These are phyloP conservation scores for Calyptommatus sinebrachiatus DNA, from an alignment of 2,113 vertebrate genomes.

Conservation along the genomic window DNA sequence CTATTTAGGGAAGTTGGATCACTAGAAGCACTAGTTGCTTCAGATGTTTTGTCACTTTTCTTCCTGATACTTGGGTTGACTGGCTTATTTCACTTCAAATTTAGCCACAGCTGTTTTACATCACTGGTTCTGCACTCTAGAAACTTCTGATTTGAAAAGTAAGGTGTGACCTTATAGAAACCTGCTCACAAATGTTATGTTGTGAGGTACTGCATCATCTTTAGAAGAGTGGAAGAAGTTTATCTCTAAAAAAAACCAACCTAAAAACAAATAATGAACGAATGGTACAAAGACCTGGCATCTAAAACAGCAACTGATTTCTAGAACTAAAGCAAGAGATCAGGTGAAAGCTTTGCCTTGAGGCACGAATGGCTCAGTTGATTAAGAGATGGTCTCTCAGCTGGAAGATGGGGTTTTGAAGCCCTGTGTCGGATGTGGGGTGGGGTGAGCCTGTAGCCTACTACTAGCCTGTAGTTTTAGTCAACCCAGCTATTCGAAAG, in stretches of 20 bases:
- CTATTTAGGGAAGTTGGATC: background rate
- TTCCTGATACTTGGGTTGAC: background rate
- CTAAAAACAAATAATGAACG: background rate
- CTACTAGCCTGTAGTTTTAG: too few relatives aligned
- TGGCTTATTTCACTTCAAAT: background rate
- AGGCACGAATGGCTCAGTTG: too few relatives aligned
- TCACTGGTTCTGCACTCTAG: background rate
- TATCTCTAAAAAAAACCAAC: background rate
- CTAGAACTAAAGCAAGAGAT: background rate
- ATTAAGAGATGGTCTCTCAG: too few relatives aligned
- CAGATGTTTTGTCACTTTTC: background rate
- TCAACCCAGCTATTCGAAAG: too few relatives aligned
- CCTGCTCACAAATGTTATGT: background rate
- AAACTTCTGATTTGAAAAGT: background rate
- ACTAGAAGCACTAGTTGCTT: background rate
- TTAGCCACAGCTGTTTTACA: background rate
- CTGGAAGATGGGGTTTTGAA: too few relatives aligned
- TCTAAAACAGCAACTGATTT: background rate
- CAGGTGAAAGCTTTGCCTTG: too few relatives aligned
- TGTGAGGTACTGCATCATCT: too few relatives aligned
- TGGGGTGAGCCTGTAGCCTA: too few relatives aligned
- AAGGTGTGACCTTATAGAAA: background rate
- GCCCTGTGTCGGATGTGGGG: too few relatives aligned
- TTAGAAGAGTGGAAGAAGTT: too few relatives aligned
- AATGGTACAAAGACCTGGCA: background rate